Evolutionary conservation across 2,888 invertebrate species (phyloP).

Genomic region (Automeris io): DNA sequence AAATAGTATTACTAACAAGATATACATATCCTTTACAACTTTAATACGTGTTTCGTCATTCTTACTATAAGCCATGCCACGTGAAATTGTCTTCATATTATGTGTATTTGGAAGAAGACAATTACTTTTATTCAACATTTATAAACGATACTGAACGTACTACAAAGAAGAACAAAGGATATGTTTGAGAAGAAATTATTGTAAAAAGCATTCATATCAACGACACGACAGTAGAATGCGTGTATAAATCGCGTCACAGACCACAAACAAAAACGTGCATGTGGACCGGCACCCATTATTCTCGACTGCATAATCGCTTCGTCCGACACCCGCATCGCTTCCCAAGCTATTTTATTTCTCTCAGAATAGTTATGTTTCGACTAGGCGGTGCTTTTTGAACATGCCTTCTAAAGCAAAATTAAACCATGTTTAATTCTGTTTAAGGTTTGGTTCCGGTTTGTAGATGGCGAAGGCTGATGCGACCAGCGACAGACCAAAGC

Average conservation of each 20-base stretch:
- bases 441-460: slow-evolving; percentile 71
- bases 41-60: too few relatives aligned
- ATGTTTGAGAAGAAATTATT: slow-evolving; percentile 66
- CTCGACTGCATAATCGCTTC: slow-evolving; percentile 77
- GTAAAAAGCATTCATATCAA: slow-evolving; percentile 74
- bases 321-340: slow-evolving; percentile 76
- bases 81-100: too few relatives aligned
- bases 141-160: too few relatives aligned
- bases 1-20: too few relatives aligned
- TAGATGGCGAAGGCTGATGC: slow-evolving; percentile 50
- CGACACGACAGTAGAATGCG: slow-evolving; percentile 71
- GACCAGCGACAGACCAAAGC: slow-evolving; percentile 71
- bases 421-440: slow-evolving; percentile 74
- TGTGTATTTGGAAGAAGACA: too few relatives aligned
- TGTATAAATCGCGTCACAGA: slow-evolving; percentile 76
- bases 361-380: slow-evolving; percentile 69
- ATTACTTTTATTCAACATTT: too few relatives aligned
- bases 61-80: too few relatives aligned
- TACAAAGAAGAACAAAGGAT: slow-evolving; percentile 43
- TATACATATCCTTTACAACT: too few relatives aligned
- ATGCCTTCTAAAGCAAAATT: slow-evolving; percentile 58
- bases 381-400: slow-evolving; percentile 65
- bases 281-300: slow-evolving; percentile 76
- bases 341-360: slow-evolving; percentile 75
- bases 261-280: slow-evolving; percentile 77